Evolutionary conservation across 2,888 invertebrate species (phyloP), one percentile per base, ranked within the genome.

Genomic region (Pollenia griseotomentosa): DNA sequence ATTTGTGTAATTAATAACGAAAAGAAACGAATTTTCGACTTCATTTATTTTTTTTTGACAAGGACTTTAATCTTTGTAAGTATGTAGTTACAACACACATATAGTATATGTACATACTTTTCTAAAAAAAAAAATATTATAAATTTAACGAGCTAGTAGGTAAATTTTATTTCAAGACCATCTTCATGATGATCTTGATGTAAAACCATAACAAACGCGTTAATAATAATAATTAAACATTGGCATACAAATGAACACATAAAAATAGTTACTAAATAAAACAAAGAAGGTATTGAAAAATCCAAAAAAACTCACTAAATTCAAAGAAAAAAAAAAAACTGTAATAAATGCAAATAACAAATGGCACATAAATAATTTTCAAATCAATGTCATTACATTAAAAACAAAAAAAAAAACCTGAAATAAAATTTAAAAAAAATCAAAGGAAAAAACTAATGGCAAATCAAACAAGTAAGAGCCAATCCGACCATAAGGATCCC

Each of bases 301-400:
- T 11, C 7, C 19, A 9, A 42, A 73, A 48, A 55, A 23, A 78
- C 19, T 19, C 55, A 65, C 59, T 74, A 74, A 75, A 51, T 63
- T 59, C 16, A 57, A 40, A 57, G n/a, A 9, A 83, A 63, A 40
- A 19, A 59, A 44, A 65, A 6, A 63, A 79, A 51, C 11, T 75
- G 70, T 33, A 70, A 66, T 48, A 70, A 83, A 83, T 83, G 59
- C 75, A 83, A 83, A 77, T 78, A 46, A 46, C 83, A 78, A 78
- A 79, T 79, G 46, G 48, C 61, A 74, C 73, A 66, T 33, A 74
- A 79, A 66, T 53, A 66, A 71, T 77, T 74, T 83, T 70, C 57
- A 83, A 86, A 83, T 86, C 86, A 86, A 86, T 80, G 86, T 80
- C 86, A 86, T 86, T 86, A 86, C 80, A 83, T n/a, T 59, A 48